Percentiles rank a stretch among this genome's conserved stretches.
Conservation (phyloP, 2,888 invertebrate species). For the Pantelozetes paolii region DNA sequence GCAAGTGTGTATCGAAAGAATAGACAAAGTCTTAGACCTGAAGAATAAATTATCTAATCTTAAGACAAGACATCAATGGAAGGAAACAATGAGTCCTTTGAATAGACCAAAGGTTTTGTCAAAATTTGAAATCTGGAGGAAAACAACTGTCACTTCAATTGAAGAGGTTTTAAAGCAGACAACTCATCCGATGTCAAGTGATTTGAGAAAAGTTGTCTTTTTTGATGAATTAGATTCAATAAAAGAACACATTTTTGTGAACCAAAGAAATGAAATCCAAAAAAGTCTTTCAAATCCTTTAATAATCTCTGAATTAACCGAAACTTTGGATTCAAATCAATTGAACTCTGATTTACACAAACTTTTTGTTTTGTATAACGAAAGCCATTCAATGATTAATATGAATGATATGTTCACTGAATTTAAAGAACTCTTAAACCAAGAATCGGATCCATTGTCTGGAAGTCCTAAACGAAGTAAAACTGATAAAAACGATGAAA, state of each 20-base stretch:
- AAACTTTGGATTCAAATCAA: not conserved
- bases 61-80: constrained; percentile 39
- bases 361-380: constrained; percentile 14
- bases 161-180: not conserved
- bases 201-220: constrained; percentile 14
- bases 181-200: not conserved
- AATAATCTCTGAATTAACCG: not conserved
- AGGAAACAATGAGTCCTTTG: constrained; percentile 21
- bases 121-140: constrained; percentile 38
- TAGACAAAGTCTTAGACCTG: not conserved
- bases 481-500: not conserved
- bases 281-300: constrained; percentile 15
- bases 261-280: constrained; percentile 12
- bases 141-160: not conserved
- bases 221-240: constrained; percentile 20
- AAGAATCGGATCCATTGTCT: not conserved
- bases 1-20: not conserved
- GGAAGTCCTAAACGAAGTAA: not conserved
- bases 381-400: constrained; percentile 31
- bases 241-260: not conserved
- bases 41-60: constrained; percentile 37
- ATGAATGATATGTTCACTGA: constrained; percentile 14
- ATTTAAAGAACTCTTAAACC: not conserved
- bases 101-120: constrained; percentile 30
- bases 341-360: not conserved